Conservation (phyloP, 2,797 vertebrate species). For the Limosa lapponica region DNA sequence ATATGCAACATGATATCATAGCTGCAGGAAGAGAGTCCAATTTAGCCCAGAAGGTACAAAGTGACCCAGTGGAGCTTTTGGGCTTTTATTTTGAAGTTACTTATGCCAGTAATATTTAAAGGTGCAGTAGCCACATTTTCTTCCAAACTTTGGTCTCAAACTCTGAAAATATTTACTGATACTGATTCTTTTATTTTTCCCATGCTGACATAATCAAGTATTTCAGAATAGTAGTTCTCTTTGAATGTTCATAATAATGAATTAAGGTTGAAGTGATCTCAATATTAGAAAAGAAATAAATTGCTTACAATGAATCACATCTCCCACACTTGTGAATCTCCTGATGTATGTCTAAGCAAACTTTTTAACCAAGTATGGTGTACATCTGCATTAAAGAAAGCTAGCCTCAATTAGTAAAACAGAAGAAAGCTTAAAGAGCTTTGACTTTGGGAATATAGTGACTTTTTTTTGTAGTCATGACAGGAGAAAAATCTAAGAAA, state of each 20-base stretch:
- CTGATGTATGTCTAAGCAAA: neutral
- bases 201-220: neutral
- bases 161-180: neutral
- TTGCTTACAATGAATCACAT: neutral
- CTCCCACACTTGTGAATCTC: neutral
- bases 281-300: neutral
- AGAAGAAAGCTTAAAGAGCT: neutral
- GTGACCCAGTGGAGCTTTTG: neutral
- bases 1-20: neutral
- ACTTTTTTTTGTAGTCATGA: neutral
- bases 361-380: neutral
- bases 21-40: neutral
- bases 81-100: neutral
- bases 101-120: neutral
- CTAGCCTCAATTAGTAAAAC: neutral
- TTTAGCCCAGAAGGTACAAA: constrained; percentile 9
- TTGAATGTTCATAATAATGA: neutral
- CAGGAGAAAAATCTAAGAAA: neutral
- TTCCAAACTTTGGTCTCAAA: neutral
- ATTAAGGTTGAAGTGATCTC: neutral
- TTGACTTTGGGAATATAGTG: neutral
- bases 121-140: neutral
- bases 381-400: neutral
- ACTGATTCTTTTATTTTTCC: neutral
- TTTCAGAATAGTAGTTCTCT: neutral